Percentiles rank a stretch among this genome's conserved stretches.
Evolutionary conservation across 2,113 vertebrate genomes (phyloP).

Genomic region (Neotragus pygmaeus): DNA sequence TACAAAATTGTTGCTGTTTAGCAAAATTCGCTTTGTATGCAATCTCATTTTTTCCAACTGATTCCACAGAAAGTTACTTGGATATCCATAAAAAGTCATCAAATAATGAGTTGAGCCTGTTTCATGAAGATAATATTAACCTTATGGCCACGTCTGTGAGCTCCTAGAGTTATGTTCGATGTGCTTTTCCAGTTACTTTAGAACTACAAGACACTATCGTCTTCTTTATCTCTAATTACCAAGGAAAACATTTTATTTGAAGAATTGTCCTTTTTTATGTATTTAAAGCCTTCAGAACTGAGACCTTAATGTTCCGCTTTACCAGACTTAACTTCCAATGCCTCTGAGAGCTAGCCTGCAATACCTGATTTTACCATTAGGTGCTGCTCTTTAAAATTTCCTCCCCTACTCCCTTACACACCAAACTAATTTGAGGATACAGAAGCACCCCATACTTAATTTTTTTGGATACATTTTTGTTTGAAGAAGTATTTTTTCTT

Average conservation of each 20-base stretch:
- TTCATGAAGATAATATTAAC: slow-evolving; percentile 4
- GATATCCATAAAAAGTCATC: not conserved
- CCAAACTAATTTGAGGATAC: not conserved
- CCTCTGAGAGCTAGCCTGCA: slow-evolving; percentile 50
- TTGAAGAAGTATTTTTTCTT: not conserved
- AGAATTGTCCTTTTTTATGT: not conserved
- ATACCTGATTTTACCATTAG: slow-evolving; percentile 44
- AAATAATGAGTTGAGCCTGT: not conserved
- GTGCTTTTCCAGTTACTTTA: slow-evolving; percentile 34
- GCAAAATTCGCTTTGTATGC: slow-evolving; percentile 42
- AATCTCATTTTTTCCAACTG: slow-evolving; percentile 10
- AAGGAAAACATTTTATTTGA: not conserved
- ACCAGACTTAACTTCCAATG: not conserved
- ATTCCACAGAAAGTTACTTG: slow-evolving; percentile 36
- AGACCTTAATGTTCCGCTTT: not conserved
- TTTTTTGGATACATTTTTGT: not conserved
- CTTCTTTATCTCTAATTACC: not conserved
- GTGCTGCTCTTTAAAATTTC: slow-evolving; percentile 39
- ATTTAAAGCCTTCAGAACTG: not conserved
- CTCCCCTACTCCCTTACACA: too few species aligned
- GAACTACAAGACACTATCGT: not conserved
- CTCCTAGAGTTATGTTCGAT: not conserved
- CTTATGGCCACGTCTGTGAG: not conserved
- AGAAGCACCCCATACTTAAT: not conserved
- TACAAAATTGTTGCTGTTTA: slow-evolving; percentile 19